These are phyloP conservation scores for Hippocampus abdominalis DNA, from an alignment of 2,113 vertebrate genomes.

Conservation along the genomic window DNA sequence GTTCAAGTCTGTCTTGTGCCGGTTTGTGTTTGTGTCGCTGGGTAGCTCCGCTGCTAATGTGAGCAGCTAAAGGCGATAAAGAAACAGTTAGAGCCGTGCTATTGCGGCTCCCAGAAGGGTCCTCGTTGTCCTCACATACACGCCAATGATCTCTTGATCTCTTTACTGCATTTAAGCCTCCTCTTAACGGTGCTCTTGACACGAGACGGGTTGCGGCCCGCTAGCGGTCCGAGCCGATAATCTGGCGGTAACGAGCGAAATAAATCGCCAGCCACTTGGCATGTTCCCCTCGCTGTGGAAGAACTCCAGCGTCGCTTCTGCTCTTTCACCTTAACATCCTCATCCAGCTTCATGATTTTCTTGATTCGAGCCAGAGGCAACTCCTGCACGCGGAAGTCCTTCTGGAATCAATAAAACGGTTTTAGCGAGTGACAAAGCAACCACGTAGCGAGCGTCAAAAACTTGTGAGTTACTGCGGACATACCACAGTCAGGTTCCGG, in stretches of 20 bases:
- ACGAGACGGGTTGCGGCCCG: slow-evolving; percentile 38
- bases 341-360: slow-evolving; percentile 99
- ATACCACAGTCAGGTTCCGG: slow-evolving; percentile 91
- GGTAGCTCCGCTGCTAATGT: neutral
- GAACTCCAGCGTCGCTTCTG: neutral
- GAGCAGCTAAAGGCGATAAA: neutral
- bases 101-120: slow-evolving; percentile 49
- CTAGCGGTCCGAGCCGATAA: slow-evolving; percentile 10
- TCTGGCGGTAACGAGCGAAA: slow-evolving; percentile 3
- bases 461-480: slow-evolving; percentile 18
- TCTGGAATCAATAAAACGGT: slow-evolving; percentile 73
- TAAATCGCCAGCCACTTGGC: slow-evolving; percentile 2
- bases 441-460: neutral
- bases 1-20: too few species aligned
- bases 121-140: slow-evolving; percentile 41
- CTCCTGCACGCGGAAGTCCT: slow-evolving; percentile 97
- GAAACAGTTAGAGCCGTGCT: slow-evolving; percentile 36
- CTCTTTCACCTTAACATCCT: slow-evolving; percentile 90
- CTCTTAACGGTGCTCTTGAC: slow-evolving; percentile 56
- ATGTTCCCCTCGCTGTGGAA: neutral
- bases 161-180: slow-evolving; percentile 67
- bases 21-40: neutral
- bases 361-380: slow-evolving; percentile 97
- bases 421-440: slow-evolving; percentile 7
- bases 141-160: slow-evolving; percentile 61